These are phyloP conservation scores for Arbacia lixula DNA, from an alignment of 53 echinoderm and acorn worm genomes.

Conservation along the genomic window DNA sequence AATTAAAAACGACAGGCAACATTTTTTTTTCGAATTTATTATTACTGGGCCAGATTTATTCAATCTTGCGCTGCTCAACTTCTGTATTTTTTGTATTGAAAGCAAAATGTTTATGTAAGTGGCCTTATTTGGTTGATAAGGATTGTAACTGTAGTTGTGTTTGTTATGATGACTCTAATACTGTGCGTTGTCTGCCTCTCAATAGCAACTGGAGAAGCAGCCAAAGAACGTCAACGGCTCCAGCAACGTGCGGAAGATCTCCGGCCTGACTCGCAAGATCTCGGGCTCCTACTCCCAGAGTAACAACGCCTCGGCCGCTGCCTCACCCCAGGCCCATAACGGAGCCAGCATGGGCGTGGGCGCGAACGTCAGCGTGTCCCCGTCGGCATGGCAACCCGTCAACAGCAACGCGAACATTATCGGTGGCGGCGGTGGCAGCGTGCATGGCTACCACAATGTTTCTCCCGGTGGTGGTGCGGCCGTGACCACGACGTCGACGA, in stretches of 20 bases:
- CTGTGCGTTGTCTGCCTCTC: too few relatives aligned
- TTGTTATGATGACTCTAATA: not conserved
- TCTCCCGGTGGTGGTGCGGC: not conserved
- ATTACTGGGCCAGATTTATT: too few relatives aligned
- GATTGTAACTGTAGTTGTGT: not conserved
- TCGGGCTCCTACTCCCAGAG: not conserved
- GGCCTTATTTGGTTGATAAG: too few relatives aligned
- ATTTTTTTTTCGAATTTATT: too few relatives aligned
- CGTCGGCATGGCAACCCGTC: slow-evolving; percentile 13
- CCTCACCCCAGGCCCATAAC: not conserved
- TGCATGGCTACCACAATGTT: not conserved
- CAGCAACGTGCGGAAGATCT: slow-evolving; percentile 31
- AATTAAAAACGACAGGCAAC: too few relatives aligned
- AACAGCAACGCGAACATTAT: slow-evolving; percentile 24
- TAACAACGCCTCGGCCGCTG: slow-evolving; percentile 16
- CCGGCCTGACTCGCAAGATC: slow-evolving; percentile 11
- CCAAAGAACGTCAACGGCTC: slow-evolving; percentile 13
- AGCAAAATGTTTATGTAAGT: too few relatives aligned
- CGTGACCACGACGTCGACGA: slow-evolving; percentile 6
- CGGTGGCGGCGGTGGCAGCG: too few relatives aligned
- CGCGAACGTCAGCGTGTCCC: not conserved
- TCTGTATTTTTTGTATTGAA: too few relatives aligned
- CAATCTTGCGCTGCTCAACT: too few relatives aligned
- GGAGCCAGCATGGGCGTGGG: slow-evolving; percentile 5
- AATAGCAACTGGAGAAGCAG: slow-evolving; percentile 33